A percentile compares a stretch with the other conserved stretches of the same genome.
phyloP scores from a whole-genome alignment of 2,113 vertebrate genomes.

The Coryphaenoides rupestris region DNA sequence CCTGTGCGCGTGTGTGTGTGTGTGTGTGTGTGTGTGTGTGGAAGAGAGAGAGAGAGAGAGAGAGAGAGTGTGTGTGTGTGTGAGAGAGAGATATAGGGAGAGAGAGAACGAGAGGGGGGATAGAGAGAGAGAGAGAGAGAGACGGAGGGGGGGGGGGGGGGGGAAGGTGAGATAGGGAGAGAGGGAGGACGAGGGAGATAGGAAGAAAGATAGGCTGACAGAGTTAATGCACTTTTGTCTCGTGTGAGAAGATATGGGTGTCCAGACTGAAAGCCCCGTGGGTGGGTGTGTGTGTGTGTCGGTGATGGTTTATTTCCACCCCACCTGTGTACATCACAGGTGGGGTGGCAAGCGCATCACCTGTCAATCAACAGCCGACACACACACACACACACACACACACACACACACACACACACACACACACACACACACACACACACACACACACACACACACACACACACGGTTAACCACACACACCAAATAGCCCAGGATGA shows the following conservation, averaged over 20 bases:
- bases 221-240: not conserved
- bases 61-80: not conserved
- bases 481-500: slow-evolving; percentile 29
- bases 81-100: not conserved
- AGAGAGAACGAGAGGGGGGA: too few species aligned
- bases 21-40: slow-evolving; percentile 6
- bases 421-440: slow-evolving; percentile 6
- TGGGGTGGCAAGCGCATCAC: not conserved
- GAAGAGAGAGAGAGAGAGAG: not conserved
- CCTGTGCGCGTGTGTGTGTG: slow-evolving; percentile 10
- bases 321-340: not conserved
- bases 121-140: too few species aligned
- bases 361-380: not conserved
- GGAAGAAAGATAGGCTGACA: not conserved
- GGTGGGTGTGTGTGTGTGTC: slow-evolving; percentile 3
- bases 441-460: slow-evolving; percentile 33
- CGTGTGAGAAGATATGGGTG: too few species aligned
- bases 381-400: not conserved
- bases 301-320: not conserved
- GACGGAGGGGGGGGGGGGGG: too few species aligned
- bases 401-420: slow-evolving; percentile 3
- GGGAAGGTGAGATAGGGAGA: not conserved
- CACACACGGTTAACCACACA: slow-evolving; percentile 25
- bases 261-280: too few species aligned
- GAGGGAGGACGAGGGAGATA: not conserved